Percentiles rank a stretch among this genome's conserved stretches.
These are phyloP conservation scores for Ibycter americanus DNA, from an alignment of 2,797 vertebrate species.

Conservation along the genomic window DNA sequence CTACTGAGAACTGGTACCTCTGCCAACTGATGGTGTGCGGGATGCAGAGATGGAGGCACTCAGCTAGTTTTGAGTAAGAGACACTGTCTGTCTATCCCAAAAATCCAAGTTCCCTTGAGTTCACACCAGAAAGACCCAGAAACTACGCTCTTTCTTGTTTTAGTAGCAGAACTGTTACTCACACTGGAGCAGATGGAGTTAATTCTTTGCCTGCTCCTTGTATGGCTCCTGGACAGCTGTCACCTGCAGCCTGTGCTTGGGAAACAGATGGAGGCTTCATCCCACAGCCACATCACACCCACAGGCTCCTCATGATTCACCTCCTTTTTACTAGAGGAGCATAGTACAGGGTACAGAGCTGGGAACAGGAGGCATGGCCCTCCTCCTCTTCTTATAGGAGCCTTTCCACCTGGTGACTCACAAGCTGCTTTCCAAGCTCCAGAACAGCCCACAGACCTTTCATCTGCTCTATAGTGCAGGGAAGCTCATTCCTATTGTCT, in stretches of 20 bases:
- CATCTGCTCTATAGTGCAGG: neutral
- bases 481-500: neutral
- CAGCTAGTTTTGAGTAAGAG: neutral
- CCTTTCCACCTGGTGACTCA: conserved; percentile 7
- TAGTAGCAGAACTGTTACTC: neutral
- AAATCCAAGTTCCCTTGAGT: neutral
- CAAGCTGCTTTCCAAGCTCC: neutral
- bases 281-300: conserved; percentile 38
- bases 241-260: neutral
- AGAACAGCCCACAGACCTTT: neutral
- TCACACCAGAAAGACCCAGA: neutral
- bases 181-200: neutral
- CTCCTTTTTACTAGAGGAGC: neutral
- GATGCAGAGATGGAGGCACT: neutral
- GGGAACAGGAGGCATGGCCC: neutral
- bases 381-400: neutral
- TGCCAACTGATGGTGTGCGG: neutral
- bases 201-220: neutral
- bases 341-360: neutral
- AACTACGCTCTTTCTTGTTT: neutral
- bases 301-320: conserved; percentile 44
- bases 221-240: neutral
- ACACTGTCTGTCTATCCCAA: neutral
- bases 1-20: neutral
- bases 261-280: conserved; percentile 48